A percentile compares a stretch with the other conserved stretches of the same genome.
Conservation (phyloP, 2,888 invertebrate genomes). For the Habrosyne pyritoides region DNA sequence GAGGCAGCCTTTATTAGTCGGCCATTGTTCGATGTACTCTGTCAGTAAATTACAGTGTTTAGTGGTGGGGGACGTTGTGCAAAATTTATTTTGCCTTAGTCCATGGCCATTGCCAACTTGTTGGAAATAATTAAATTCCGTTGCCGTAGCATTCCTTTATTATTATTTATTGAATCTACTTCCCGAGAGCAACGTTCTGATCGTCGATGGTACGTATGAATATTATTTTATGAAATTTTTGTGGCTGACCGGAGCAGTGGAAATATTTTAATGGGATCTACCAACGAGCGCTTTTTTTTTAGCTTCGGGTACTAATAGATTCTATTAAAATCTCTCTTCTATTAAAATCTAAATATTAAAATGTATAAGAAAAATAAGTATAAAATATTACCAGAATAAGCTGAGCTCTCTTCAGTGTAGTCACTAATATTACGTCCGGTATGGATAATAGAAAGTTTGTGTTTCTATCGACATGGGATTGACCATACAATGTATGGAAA, state of each 20-base stretch:
- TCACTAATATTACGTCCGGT: no score
- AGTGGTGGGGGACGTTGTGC: constrained; percentile 29
- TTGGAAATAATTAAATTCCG: constrained; percentile 67
- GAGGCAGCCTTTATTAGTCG: constrained; percentile 30
- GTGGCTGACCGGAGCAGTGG: neutral
- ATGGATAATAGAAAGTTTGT: no score
- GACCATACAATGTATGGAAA: no score
- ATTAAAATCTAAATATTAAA: no score
- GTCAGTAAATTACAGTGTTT: constrained; percentile 39
- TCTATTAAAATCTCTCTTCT: no score
- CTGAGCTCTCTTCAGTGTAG: no score
- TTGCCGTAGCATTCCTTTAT: constrained; percentile 53
- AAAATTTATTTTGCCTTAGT: constrained; percentile 49
- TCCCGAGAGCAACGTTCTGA: constrained; percentile 22
- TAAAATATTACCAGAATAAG: no score
- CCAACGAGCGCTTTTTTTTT: neutral
- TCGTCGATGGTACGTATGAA: constrained; percentile 17
- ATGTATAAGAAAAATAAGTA: no score
- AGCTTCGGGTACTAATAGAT: neutral
- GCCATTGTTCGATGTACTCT: constrained; percentile 31
- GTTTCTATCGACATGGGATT: no score
- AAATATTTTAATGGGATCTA: neutral
- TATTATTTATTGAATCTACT: constrained; percentile 55
- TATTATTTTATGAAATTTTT: neutral
- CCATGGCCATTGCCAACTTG: constrained; percentile 41